Base-by-base conservation (phyloP, 2,113 vertebrate genomes). In the Prionailurus viverrinus region DNA sequence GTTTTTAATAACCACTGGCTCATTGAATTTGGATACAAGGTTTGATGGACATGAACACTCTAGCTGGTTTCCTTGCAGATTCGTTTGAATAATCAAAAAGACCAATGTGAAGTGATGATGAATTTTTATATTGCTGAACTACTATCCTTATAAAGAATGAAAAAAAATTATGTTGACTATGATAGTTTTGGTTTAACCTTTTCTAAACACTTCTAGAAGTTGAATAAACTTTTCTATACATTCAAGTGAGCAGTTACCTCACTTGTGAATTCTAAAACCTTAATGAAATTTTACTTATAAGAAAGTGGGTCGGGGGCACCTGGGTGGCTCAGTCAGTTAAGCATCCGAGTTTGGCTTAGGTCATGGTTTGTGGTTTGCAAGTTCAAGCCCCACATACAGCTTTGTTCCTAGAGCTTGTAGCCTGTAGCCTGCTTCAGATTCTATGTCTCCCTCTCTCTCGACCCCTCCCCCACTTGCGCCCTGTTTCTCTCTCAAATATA, bases 1-100 rank as follows among this genome's bases (percentile, higher is more conserved):
- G 19, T 89, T 80, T 91, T 95, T 85, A 73, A 91, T 96, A 94
- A 96, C 76, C 71, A 66, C 12, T 74, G 79, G 25, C 19, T 51
- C 71, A 51, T 39, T 95, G 39, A 90, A 86, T 95, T 89, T 91
- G 89, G 84, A 91, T 78, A 58, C 18, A 58, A 85, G 23, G 4
- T 81, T 92, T 91, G 39, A 84, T 74, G 48, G 78, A 71, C 69
- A 68, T n/a, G 36, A 81, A 58, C 29, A 88, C 13, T 95, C 48
- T 90, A 66, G 33, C 82, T 89, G 39, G 10, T 85, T 94, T 31
- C 66, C 80, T 96, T 80, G 61, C 45, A 85, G 58, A 93, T 73
- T 91, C 41, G 31, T 78, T 55, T 79, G 6, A 89, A 69, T 39
- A 93, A 89, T 69, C 27, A 87, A 61, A 93, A 7, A 92, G n/a